These are phyloP conservation scores for Brachyalestes nurse DNA, from an alignment of 2,797 vertebrate genomes.

Conservation along the genomic window DNA sequence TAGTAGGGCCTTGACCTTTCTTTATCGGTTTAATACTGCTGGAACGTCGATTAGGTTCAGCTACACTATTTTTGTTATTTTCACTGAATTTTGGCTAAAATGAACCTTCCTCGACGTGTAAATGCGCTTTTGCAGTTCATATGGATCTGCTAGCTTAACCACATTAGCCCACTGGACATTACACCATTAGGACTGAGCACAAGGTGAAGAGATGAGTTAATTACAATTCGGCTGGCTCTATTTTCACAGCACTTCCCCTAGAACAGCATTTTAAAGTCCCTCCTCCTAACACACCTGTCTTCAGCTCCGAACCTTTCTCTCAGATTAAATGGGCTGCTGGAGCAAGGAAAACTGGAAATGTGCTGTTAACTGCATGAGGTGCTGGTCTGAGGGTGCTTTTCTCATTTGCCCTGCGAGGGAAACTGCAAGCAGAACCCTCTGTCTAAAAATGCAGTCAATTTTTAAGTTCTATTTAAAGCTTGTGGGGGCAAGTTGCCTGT, in stretches of 20 bases:
- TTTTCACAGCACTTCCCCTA: too few relatives aligned
- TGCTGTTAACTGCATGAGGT: too few relatives aligned
- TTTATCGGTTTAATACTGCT: neutral
- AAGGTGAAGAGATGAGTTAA: neutral
- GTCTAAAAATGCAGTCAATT: too few relatives aligned
- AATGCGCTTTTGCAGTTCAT: neutral
- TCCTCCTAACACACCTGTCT: neutral
- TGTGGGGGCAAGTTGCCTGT: too few relatives aligned
- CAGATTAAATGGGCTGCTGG: too few relatives aligned
- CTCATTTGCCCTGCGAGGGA: neutral
- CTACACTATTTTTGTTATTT: neutral
- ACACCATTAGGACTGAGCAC: too few relatives aligned
- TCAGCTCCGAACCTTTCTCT: too few relatives aligned
- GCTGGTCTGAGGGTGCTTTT: too few relatives aligned
- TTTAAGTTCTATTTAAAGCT: slow-evolving; percentile 19
- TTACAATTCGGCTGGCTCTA: too few relatives aligned
- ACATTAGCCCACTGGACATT: neutral
- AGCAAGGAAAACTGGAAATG: too few relatives aligned
- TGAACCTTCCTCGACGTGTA: neutral
- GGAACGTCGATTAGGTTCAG: neutral
- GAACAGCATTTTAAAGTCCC: too few relatives aligned
- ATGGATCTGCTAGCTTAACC: neutral
- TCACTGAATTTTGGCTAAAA: neutral
- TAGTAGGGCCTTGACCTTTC: slow-evolving; percentile 39
- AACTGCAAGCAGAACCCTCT: neutral